Conservation (phyloP, 2,888 invertebrate species). For the Caenorhabditis sp. region DNA sequence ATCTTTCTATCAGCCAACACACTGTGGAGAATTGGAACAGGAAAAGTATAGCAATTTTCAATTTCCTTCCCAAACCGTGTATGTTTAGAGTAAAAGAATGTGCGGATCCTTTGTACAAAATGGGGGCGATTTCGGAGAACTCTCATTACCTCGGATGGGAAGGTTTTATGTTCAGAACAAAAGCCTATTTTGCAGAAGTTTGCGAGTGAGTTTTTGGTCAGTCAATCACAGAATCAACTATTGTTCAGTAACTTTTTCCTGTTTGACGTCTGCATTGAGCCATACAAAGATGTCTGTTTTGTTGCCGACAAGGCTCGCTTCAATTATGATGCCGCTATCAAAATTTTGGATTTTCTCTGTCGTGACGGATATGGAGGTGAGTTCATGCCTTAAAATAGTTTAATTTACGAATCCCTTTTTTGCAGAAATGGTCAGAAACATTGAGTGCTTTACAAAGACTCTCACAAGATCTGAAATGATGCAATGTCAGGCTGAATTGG, state of each 20-base stretch:
- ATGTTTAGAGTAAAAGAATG: conserved; percentile 67
- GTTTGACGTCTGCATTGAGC: conserved; percentile 72
- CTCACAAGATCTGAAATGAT: conserved; percentile 74
- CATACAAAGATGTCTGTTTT: conserved; percentile 71
- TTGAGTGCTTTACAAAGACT: conserved; percentile 72
- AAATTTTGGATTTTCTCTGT: conserved; percentile 71
- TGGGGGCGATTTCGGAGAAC: conserved; percentile 64
- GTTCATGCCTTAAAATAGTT: not conserved
- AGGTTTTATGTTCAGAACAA: conserved; percentile 64
- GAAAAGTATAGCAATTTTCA: conserved; percentile 24
- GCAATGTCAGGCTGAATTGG: conserved; percentile 72
- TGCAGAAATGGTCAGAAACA: conserved; percentile 70
- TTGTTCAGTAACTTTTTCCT: conserved; percentile 67
- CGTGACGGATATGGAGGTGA: conserved; percentile 71
- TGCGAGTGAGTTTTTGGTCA: conserved; percentile 67
- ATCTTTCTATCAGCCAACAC: conserved; percentile 38
- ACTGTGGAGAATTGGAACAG: conserved; percentile 48
- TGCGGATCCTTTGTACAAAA: conserved; percentile 68
- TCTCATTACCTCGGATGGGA: conserved; percentile 65
- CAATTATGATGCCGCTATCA: conserved; percentile 68
- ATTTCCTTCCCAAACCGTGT: not conserved
- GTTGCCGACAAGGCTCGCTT: conserved; percentile 61
- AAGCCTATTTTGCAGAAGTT: conserved; percentile 67
- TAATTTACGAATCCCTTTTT: not conserved
- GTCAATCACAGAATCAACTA: not conserved